Percentiles rank a stretch among this genome's conserved stretches.
Conservation (phyloP, 2,888 invertebrate species). For the Bembecia ichneumoniformis region DNA sequence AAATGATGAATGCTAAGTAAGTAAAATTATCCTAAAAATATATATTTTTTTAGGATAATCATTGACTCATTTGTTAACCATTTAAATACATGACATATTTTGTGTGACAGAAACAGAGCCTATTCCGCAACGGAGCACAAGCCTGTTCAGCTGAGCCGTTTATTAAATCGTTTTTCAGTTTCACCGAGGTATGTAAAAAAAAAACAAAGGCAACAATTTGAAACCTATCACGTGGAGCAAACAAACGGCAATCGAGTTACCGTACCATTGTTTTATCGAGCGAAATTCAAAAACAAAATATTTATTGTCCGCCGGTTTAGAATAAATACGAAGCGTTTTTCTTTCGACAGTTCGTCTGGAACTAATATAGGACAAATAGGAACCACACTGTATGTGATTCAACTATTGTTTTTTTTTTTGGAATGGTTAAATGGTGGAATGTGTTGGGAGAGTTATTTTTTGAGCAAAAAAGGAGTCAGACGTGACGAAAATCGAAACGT, state of each 20-base stretch:
- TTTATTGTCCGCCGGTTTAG: slow-evolving; percentile 40
- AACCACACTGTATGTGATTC: background rate
- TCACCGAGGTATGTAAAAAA: slow-evolving; percentile 18
- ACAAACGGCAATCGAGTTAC: slow-evolving; percentile 26
- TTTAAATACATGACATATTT: too few species aligned
- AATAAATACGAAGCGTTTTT: slow-evolving; percentile 29
- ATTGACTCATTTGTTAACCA: too few species aligned
- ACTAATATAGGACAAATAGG: slow-evolving; percentile 2
- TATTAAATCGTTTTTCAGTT: too few species aligned
- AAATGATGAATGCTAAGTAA: too few species aligned
- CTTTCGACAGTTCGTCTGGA: background rate
- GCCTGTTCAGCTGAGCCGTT: too few species aligned
- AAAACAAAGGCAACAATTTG: slow-evolving; percentile 55
- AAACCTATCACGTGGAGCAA: slow-evolving; percentile 33
- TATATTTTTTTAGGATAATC: too few species aligned
- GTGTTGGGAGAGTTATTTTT: background rate
- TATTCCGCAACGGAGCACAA: too few species aligned
- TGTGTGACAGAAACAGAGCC: too few species aligned
- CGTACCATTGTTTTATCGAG: slow-evolving; percentile 30
- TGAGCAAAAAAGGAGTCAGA: too few species aligned
- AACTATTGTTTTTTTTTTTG: background rate
- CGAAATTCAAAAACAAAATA: slow-evolving; percentile 48
- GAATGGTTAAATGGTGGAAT: background rate
- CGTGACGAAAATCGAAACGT: too few species aligned
- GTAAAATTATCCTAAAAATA: too few species aligned